Evolutionary conservation across 1,140 invertebrate species (phyloP).

Genomic region (Heliconius nattereri): DNA sequence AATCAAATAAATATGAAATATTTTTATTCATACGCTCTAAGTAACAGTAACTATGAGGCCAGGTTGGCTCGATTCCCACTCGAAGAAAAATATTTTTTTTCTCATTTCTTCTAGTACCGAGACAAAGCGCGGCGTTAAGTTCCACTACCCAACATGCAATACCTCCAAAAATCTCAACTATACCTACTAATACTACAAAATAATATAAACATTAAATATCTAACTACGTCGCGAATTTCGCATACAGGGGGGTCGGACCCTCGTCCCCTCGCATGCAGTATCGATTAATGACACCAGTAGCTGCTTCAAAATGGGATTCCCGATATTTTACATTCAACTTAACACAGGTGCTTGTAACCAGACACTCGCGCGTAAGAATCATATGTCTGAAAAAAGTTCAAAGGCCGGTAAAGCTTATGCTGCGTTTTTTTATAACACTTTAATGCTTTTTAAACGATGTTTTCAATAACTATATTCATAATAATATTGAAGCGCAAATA

Average conservation of each 20-base stretch:
- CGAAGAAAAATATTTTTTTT: no score
- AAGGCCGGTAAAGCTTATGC: background rate
- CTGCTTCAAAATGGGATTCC: constrained; percentile 39
- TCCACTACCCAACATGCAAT: no score
- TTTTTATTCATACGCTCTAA: no score
- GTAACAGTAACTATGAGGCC: no score
- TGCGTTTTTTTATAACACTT: background rate
- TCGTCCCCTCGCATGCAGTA: constrained; percentile 48
- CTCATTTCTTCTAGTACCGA: no score
- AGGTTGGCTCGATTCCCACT: no score
- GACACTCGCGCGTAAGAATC: constrained; percentile 22
- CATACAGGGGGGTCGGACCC: constrained; percentile 47
- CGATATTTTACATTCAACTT: constrained; percentile 42
- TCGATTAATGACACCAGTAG: constrained; percentile 45
- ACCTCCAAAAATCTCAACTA: background rate
- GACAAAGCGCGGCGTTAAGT: no score
- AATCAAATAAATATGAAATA: no score
- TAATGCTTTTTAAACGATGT: background rate
- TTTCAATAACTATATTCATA: background rate
- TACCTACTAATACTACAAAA: background rate
- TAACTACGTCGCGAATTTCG: constrained; percentile 42
- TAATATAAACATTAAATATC: constrained; percentile 13
- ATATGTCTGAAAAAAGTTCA: constrained; percentile 18
- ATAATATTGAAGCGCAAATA: background rate
- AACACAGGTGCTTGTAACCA: constrained; percentile 32